phyloP scores from a whole-genome alignment of 2,797 vertebrate species.

The Hydrophis major region DNA sequence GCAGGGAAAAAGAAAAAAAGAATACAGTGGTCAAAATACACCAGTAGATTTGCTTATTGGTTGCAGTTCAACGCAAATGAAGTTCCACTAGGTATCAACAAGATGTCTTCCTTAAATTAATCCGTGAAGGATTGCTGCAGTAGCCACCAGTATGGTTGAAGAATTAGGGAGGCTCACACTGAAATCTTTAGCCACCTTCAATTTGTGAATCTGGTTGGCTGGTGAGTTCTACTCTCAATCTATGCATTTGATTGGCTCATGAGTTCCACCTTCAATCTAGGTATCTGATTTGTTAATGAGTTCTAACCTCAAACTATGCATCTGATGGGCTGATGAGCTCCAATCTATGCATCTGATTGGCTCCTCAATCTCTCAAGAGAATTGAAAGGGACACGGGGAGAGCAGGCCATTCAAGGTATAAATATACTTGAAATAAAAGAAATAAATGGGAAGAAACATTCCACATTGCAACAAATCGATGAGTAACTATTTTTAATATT shows the following conservation, averaged over 20 bases:
- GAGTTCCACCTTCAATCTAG: neutral
- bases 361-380: neutral
- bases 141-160: neutral
- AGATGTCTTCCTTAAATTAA: neutral
- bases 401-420: neutral
- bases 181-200: neutral
- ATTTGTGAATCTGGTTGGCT: neutral
- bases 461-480: neutral
- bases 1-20: neutral
- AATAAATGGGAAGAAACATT: neutral
- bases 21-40: constrained; percentile 43
- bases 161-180: neutral
- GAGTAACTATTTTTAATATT: neutral
- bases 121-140: neutral
- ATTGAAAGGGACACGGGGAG: neutral
- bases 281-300: neutral
- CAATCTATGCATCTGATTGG: neutral
- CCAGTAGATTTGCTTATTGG: too few relatives aligned
- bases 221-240: neutral
- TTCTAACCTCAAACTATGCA: neutral
- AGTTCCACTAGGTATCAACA: neutral
- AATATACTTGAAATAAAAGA: neutral
- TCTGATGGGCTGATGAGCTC: neutral
- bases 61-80: neutral
- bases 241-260: neutral